Conservation (phyloP, 2,797 vertebrate genomes). For the Petrocephalus schoutedeni region DNA sequence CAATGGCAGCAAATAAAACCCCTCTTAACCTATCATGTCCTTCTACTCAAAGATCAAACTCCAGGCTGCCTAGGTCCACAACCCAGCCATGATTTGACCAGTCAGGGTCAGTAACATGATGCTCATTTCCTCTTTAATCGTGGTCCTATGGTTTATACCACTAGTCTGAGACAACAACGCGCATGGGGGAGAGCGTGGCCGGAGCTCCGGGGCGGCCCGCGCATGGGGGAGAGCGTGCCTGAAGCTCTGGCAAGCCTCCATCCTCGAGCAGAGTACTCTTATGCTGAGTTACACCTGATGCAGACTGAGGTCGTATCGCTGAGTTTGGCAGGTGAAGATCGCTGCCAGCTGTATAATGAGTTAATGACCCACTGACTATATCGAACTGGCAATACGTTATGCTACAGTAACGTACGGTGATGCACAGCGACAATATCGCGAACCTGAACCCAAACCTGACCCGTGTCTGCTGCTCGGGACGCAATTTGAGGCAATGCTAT, state of each 20-base stretch:
- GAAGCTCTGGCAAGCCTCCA: background rate
- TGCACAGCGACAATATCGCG: background rate
- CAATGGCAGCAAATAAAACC: background rate
- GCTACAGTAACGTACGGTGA: background rate
- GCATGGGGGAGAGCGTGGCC: too few relatives aligned
- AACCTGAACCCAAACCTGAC: background rate
- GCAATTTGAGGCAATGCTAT: background rate
- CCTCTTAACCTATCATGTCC: background rate
- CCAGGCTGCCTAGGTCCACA: background rate
- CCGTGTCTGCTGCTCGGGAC: background rate
- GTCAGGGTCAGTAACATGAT: too few relatives aligned
- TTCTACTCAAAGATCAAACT: background rate
- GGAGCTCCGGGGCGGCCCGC: background rate
- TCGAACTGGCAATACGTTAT: too few relatives aligned
- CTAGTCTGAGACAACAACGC: too few relatives aligned
- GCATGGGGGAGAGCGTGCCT: background rate
- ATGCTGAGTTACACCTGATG: background rate
- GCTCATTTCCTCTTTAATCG: too few relatives aligned
- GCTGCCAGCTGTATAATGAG: too few relatives aligned
- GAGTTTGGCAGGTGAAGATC: background rate
- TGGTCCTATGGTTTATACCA: too few relatives aligned
- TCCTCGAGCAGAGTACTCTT: background rate
- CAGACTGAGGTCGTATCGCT: background rate
- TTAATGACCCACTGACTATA: too few relatives aligned
- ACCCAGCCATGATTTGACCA: too few relatives aligned